These are phyloP conservation scores for Oscheius myriophilus DNA, from an alignment of 2,888 invertebrate genomes.

Conservation along the genomic window DNA sequence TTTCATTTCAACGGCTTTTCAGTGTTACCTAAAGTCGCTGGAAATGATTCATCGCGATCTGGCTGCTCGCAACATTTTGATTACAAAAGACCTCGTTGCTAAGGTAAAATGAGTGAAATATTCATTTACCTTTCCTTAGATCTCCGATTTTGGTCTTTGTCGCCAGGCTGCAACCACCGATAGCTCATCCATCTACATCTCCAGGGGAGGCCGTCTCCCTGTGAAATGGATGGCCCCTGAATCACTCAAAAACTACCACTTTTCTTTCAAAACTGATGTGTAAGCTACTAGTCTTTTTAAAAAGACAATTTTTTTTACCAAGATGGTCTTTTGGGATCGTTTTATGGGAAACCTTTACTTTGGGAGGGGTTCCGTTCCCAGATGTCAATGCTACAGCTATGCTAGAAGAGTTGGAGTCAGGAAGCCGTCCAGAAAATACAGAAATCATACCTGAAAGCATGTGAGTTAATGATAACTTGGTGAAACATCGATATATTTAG, in stretches of 20 bases:
- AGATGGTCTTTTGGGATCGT: conserved; percentile 23
- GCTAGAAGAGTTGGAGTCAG: conserved; percentile 11
- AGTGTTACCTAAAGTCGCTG: conserved; percentile 10
- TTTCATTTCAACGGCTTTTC: background rate
- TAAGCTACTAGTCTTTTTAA: background rate
- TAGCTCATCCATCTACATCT: conserved; percentile 11
- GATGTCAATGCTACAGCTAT: conserved; percentile 10
- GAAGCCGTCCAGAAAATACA: background rate
- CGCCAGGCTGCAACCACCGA: conserved; percentile 14
- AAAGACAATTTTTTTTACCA: background rate
- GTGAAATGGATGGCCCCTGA: conserved; percentile 23
- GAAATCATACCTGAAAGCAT: background rate
- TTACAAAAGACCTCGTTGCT: conserved; percentile 1
- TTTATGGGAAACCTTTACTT: conserved; percentile 14
- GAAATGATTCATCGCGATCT: conserved; percentile 20
- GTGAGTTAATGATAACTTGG: background rate
- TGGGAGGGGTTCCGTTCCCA: conserved; percentile 6
- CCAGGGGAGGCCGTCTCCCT: conserved; percentile 13
- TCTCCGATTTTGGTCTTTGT: conserved; percentile 22
- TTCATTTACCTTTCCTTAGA: background rate
- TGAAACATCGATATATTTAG: background rate
- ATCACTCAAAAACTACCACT: conserved; percentile 10
- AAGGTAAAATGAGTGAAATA: background rate
- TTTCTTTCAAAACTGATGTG: conserved; percentile 17
- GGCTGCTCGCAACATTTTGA: conserved; percentile 11